Base-by-base conservation (phyloP, 2,113 vertebrate species). In the Chionomys nivalis region DNA sequence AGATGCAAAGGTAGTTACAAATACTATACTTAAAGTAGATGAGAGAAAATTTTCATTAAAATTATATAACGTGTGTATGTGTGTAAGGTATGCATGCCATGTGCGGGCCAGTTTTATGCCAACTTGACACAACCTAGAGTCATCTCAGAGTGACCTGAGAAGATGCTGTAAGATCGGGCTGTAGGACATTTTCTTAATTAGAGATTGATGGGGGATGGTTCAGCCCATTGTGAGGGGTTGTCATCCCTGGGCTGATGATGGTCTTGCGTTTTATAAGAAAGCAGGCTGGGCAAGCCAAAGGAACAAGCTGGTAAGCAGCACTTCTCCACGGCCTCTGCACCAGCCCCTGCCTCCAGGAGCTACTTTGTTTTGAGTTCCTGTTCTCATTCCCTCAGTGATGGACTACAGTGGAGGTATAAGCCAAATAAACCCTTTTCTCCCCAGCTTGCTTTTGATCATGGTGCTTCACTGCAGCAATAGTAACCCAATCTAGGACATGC, bases 1-100 rank as follows among this genome's bases (percentile, higher is more conserved):
- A 55, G 99, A 99, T 95, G 31, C 97, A 95, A 98, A 98, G 98
- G 99, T 99, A 99, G 4, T 13, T 87, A 68, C 14, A 77, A 68
- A 79, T 83, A 76, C 9, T 49, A 42, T 72, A 36, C 36, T 58
- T 31, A 9, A 44, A 89, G 0, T 31, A 21, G 52, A 36, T 63
- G 12, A 75, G 78, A n/a, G 17, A 52, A 87, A 33, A 31, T 0
- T 44, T 47, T 86, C 42, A 47, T 49, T 68, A 23, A 66, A 47
- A 47, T 12, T 49, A 7, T 44, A 10, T 36, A 23, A 10, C 36
- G 16, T 72, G 31, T 78, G 77, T 82, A 7, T 42, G n/a, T 28
- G 23, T 44, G 82, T 42, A 9, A 10, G 49, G 13, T 82, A 14
- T 33, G 58, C 52, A 58, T 61, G 5, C 11, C 52, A 42, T 28